Percentiles rank a stretch among this genome's conserved stretches.
Evolutionary conservation across 53 echinoderm and acorn worm genomes (phyloP).

Genomic region (Astropecten irregularis): DNA sequence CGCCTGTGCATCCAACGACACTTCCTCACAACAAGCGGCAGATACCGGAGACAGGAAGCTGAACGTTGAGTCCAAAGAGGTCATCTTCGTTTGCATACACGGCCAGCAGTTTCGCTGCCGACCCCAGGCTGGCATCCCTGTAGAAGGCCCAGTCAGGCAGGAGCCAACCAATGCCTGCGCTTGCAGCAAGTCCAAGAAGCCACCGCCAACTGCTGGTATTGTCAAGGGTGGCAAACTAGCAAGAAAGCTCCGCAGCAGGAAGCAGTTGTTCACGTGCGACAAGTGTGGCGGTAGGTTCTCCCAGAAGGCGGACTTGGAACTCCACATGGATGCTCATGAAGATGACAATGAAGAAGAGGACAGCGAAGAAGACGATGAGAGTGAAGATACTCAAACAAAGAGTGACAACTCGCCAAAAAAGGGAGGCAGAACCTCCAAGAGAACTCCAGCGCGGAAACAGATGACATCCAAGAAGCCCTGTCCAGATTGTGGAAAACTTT

Average conservation of each 20-base stretch:
- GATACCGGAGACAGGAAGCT: neutral
- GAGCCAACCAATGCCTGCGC: neutral
- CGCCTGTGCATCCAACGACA: too few relatives aligned
- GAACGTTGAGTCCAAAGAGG: neutral
- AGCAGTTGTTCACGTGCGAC: conserved; percentile 14
- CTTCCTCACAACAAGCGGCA: neutral
- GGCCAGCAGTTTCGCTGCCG: conserved; percentile 42
- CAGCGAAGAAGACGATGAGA: conserved; percentile 4
- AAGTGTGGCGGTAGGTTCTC: conserved; percentile 18
- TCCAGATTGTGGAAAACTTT: conserved; percentile 23
- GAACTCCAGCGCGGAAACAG: neutral
- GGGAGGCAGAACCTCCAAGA: neutral
- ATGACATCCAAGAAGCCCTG: neutral
- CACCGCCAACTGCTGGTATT: neutral
- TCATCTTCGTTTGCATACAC: conserved; percentile 52
- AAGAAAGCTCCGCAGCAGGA: conserved; percentile 32
- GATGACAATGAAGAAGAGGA: conserved; percentile 4
- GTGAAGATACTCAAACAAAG: neutral
- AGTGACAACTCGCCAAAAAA: too few relatives aligned
- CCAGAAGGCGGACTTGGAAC: neutral
- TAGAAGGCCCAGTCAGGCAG: neutral
- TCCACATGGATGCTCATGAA: conserved; percentile 32
- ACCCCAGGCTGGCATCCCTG: conserved; percentile 37
- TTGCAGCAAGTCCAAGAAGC: conserved; percentile 34
- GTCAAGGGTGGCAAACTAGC: conserved; percentile 7